phyloP scores from a whole-genome alignment of 2,113 vertebrate species.

The Hypocryptadius cinnamomeus region DNA sequence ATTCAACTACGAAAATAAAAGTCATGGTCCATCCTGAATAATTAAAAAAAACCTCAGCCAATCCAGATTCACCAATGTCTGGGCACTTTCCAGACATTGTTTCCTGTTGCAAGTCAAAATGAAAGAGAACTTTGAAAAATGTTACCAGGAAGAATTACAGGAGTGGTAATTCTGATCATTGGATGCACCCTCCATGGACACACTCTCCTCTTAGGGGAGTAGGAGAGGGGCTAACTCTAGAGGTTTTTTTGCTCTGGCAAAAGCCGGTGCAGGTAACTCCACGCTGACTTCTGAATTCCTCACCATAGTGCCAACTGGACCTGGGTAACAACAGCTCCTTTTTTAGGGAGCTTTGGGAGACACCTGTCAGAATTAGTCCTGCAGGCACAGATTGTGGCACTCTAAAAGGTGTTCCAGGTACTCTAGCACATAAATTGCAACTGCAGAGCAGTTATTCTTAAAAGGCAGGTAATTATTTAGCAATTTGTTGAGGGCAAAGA shows the following conservation, averaged over 20 bases:
- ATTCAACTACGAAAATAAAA: neutral
- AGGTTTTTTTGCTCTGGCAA: neutral
- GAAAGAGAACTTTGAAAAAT: neutral
- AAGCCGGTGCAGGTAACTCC: neutral
- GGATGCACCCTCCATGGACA: neutral
- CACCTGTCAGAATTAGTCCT: neutral
- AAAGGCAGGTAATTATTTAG: neutral
- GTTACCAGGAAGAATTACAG: neutral
- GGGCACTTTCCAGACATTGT: neutral
- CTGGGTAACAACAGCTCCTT: accelerated
- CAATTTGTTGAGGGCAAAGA: neutral
- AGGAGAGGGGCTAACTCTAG: neutral
- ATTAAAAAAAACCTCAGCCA: neutral
- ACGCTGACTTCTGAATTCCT: neutral
- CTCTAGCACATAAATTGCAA: neutral
- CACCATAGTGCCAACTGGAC: neutral
- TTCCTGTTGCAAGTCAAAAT: neutral
- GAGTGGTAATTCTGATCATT: neutral
- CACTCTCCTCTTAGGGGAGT: neutral
- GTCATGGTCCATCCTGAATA: neutral
- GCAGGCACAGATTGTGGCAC: neutral
- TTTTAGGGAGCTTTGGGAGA: neutral
- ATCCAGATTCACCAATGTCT: neutral
- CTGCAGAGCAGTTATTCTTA: neutral
- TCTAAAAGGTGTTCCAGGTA: neutral